Conservation (phyloP, 2,113 vertebrate genomes). For the Ia io region DNA sequence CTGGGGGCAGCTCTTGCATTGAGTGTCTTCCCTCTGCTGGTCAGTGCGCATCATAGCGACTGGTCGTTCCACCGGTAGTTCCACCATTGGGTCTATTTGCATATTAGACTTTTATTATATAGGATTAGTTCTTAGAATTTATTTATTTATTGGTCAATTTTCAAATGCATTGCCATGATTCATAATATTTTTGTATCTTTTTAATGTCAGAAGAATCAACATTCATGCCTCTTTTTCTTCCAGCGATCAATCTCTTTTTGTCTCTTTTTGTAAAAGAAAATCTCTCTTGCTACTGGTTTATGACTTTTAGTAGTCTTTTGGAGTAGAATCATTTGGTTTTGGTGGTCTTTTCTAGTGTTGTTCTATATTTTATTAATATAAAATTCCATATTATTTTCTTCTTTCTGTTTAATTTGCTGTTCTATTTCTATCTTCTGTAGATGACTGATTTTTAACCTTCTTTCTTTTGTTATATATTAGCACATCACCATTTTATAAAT, state of each 20-base stretch:
- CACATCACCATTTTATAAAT: neutral
- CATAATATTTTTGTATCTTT: neutral
- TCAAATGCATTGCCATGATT: neutral
- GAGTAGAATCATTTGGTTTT: neutral
- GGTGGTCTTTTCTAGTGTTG: neutral
- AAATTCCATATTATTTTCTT: neutral
- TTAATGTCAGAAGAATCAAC: neutral
- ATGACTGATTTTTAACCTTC: neutral
- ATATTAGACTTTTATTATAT: too few relatives aligned
- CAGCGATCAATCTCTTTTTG: neutral
- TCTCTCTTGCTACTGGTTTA: neutral
- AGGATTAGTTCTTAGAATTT: neutral
- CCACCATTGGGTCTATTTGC: too few relatives aligned
- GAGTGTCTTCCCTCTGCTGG: too few relatives aligned
- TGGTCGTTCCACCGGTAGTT: too few relatives aligned
- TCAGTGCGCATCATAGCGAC: too few relatives aligned
- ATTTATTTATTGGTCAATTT: neutral
- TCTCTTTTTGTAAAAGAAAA: neutral
- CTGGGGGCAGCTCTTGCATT: too few relatives aligned
- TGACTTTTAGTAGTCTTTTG: neutral
- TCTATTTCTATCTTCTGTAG: neutral
- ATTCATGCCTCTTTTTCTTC: neutral
- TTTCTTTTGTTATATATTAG: neutral
- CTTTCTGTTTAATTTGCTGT: neutral
- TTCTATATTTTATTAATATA: neutral